Base-by-base conservation (phyloP, 92 coral and sea anemone species). In the Phymanthus crucifer region DNA sequence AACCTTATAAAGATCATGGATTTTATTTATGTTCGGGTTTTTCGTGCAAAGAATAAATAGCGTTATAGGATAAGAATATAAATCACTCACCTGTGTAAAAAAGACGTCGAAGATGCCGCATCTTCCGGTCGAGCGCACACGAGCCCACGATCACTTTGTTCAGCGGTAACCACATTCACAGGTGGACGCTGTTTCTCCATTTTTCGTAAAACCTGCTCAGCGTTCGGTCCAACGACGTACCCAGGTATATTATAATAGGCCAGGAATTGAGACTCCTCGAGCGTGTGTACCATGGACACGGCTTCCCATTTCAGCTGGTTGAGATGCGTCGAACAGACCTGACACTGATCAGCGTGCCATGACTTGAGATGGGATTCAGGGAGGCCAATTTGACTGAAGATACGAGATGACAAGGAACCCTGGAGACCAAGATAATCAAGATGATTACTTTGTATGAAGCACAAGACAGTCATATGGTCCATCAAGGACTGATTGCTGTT, bases 351-450 rank as follows among this genome's bases (percentile, higher is more conserved):
- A 34, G 94, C 91, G 40, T 87, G 89, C 98, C 98, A 96, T 46
- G 99, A 91, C 66, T 89, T 93, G 86, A 91, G 84, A 80, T 93
- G 98, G 0, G 93, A 79, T 38, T 96, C 99, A 21, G 99, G 99
- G 83, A 96, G 91, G 37, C 97, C 98, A 40, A 96, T 83, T 75
- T 93, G 99, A 73, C 85, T 89, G 72, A 86, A 90, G 71, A 96
- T 96, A n/a, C 99, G 90, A 27, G 98, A 84, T 14, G 99, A 87
- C 26, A 96, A 90, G 7, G 99, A 94, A 6, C 98, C 99, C 99
- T 96, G 94, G 71, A 17, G 72, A 46, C 46, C 50, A 48, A 23
- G 32, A 76, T 70, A 38, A 45, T 40, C 24, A 11, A 54, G 27
- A 54, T 29, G 11, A 29, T 27, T 34, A 61, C 34, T 29, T 24